A percentile compares a stretch with the other conserved stretches of the same genome.
phyloP scores from a whole-genome alignment of 2,888 invertebrate genomes.

The Neoascia interrupta region DNA sequence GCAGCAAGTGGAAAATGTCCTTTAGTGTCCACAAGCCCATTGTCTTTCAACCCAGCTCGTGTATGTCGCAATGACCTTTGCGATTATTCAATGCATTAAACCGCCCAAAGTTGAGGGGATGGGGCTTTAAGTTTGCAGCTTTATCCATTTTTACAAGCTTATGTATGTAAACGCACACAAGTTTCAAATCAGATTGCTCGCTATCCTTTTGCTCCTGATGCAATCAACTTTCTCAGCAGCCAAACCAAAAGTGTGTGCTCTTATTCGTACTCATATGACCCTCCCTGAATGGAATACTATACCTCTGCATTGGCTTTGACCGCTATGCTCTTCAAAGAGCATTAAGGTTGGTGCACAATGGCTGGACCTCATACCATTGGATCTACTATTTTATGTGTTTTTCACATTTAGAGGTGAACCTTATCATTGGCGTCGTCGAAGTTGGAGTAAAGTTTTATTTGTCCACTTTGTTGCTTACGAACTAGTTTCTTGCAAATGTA shows the following conservation, averaged over 20 bases:
- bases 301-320: conserved; percentile 36
- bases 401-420: conserved; percentile 26
- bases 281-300: conserved; percentile 38
- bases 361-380: conserved; percentile 11
- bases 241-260: conserved; percentile 29
- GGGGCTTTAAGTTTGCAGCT: conserved; percentile 10
- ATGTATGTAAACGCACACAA: neutral
- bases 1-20: neutral
- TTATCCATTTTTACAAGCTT: neutral
- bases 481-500: conserved; percentile 37
- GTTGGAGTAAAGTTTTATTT: conserved; percentile 4
- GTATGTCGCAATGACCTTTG: conserved; percentile 55
- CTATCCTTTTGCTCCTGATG: neutral
- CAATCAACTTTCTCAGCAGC: conserved; percentile 16
- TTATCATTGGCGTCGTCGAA: neutral
- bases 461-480: conserved; percentile 15
- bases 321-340: too few relatives aligned
- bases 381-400: conserved; percentile 40
- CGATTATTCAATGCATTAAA: conserved; percentile 43
- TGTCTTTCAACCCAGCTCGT: too few relatives aligned
- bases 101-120: conserved; percentile 26
- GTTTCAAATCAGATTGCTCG: too few relatives aligned
- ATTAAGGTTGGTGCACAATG: conserved; percentile 21
- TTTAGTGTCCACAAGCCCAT: neutral
- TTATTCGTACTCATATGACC: conserved; percentile 22